Evolutionary conservation across 2,113 vertebrate genomes (phyloP), one percentile per base, ranked within the genome.

Genomic region (Mionectes macconnelli): DNA sequence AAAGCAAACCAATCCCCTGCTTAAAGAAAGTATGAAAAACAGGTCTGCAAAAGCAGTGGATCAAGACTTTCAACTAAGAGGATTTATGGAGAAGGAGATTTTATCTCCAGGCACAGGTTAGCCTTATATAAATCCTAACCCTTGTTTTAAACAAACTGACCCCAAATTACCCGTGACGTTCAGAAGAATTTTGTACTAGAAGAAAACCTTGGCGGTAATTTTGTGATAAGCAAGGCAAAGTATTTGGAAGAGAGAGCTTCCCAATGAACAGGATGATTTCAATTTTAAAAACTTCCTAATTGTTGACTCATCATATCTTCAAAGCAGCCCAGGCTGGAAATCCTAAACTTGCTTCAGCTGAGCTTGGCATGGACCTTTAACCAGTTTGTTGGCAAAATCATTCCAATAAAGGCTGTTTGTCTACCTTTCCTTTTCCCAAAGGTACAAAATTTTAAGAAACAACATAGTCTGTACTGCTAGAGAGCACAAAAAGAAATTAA

Each of bases 21-120:
- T 56, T 74, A 37, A 39, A 73, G 59, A 60, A 84, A 88, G 39
- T 63, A 83, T 1, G 8, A 83, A 44, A 76, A 91, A 68, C 62
- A 76, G 20, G 62, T 83, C 80, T 89, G 87, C 23, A 80, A 83
- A 86, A 68, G 84, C 72, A 83, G 62, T 53, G 30, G 63, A 86
- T 94, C 79, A 75, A 79, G 66, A 90, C 70, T 92, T 88, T 79
- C 75, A 68, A 39, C 76, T 59, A 86, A 88, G 81, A 89, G 44
- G 67, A 90, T 66, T 92, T 90, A 69, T 31, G 37, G 49, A 86
- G 52, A 66, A 84, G 76, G 35, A 86, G 89, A 84, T 92, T 69
- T 94, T 91, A 84, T 70, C 87, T 84, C 84, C 80, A 84, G 80
- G 77, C 89, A 89, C 73, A 87, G 56, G 80, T 87, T 87, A 86